Percentiles rank a stretch among this genome's conserved stretches.
phyloP scores from a whole-genome alignment of 2,113 vertebrate species.

The Gobio gobio region DNA sequence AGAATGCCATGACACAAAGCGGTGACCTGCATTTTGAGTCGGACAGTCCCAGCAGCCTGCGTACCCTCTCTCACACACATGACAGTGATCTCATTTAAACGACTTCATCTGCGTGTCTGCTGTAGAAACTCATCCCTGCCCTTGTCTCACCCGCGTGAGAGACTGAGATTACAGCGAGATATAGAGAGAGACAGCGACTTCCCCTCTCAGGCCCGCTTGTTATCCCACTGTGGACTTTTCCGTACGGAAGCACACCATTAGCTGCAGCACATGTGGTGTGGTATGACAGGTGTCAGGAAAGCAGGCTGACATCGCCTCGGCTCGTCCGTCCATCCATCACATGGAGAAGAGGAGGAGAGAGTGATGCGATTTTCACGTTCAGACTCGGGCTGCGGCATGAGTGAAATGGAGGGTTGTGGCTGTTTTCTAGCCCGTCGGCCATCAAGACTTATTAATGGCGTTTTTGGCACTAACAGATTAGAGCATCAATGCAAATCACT shows the following conservation, averaged over 20 bases:
- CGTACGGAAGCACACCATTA: constrained; percentile 35
- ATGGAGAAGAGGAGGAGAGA: neutral
- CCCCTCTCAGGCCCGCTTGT: constrained; percentile 30
- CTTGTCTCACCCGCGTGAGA: neutral
- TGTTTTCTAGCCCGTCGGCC: constrained; percentile 19
- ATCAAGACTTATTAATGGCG: constrained; percentile 33
- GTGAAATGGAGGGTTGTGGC: neutral
- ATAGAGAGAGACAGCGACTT: constrained; percentile 13
- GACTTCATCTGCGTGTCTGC: constrained; percentile 1
- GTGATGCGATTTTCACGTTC: neutral
- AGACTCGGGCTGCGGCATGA: neutral
- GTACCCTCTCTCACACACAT: neutral
- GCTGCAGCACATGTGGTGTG: constrained; percentile 15
- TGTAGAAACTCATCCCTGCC: constrained; percentile 28
- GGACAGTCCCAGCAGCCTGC: neutral
- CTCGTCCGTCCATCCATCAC: constrained; percentile 34
- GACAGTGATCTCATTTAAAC: constrained; percentile 33
- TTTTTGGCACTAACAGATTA: constrained; percentile 42
- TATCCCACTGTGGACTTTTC: constrained; percentile 19
- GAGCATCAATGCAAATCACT: constrained; percentile 33
- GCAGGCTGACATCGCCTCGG: constrained; percentile 8
- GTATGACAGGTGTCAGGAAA: constrained; percentile 18
- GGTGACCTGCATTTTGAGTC: constrained; percentile 9
- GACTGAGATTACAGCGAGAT: constrained; percentile 6
- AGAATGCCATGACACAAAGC: constrained; percentile 1